phyloP scores from a whole-genome alignment of 2,113 vertebrate species.

The Ctenodactylus gundi region DNA sequence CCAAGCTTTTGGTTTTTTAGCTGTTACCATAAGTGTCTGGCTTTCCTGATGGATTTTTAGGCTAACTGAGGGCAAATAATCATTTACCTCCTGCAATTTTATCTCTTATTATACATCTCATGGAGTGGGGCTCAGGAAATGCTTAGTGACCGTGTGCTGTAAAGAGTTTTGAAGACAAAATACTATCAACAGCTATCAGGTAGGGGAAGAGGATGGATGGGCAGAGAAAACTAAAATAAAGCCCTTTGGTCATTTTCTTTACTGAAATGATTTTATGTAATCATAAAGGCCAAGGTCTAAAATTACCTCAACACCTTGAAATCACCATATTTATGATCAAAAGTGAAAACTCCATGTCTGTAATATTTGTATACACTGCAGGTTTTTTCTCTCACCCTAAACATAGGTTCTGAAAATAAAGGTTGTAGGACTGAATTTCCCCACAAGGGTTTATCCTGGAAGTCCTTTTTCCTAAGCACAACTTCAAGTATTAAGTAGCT shows the following conservation, averaged over 20 bases:
- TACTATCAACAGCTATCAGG: slow-evolving; percentile 36
- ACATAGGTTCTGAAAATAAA: slow-evolving; percentile 49
- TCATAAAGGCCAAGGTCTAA: slow-evolving; percentile 32
- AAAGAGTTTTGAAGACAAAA: slow-evolving; percentile 39
- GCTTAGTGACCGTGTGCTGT: slow-evolving; percentile 43
- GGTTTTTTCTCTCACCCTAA: slow-evolving; percentile 20
- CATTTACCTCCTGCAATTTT: slow-evolving; percentile 13
- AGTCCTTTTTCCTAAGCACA: slow-evolving; percentile 68
- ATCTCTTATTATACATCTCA: not conserved
- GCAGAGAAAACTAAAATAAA: not conserved
- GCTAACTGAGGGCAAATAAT: not conserved
- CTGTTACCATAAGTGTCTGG: not conserved
- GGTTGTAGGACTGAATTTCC: slow-evolving; percentile 64
- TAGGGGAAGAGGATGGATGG: not conserved
- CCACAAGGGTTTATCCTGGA: slow-evolving; percentile 68
- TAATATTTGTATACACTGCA: not conserved
- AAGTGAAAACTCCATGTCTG: not conserved
- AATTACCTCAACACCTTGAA: slow-evolving; percentile 39
- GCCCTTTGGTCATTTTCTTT: slow-evolving; percentile 54
- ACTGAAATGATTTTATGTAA: slow-evolving; percentile 50
- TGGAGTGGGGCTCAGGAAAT: not conserved
- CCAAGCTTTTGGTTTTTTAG: not conserved
- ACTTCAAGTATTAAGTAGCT: slow-evolving; percentile 69
- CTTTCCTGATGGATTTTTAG: slow-evolving; percentile 25
- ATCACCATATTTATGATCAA: not conserved